Conservation (phyloP, 2,113 vertebrate species). For the Perca fluviatilis region DNA sequence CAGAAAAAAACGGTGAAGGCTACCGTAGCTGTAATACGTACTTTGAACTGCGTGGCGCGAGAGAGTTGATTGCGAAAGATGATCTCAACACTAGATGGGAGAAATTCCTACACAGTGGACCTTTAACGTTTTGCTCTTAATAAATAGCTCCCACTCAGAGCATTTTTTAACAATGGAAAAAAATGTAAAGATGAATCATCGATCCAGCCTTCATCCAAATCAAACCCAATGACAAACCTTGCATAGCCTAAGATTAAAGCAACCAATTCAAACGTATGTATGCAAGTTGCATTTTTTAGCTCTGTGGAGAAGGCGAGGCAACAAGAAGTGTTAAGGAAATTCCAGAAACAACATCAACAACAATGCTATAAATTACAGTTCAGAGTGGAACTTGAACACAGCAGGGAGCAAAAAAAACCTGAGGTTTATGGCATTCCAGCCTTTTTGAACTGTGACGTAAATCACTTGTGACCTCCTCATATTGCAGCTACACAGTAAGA, state of each 20-base stretch:
- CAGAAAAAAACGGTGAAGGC: no score
- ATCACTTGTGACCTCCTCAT: constrained; percentile 27
- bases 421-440: constrained; percentile 52
- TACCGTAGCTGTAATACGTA: no score
- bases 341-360: constrained; percentile 46
- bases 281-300: neutral
- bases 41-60: no score
- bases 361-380: constrained; percentile 40
- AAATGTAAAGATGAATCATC: neutral
- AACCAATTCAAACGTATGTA: neutral
- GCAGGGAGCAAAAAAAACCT: constrained; percentile 22
- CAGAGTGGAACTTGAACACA: constrained; percentile 4
- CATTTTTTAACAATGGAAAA: neutral
- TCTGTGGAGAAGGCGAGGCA: neutral
- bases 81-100: no score
- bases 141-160: neutral
- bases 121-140: neutral
- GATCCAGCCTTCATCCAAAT: neutral
- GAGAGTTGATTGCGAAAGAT: no score
- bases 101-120: no score
- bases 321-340: constrained; percentile 32
- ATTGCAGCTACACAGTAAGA: neutral
- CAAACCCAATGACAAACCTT: neutral
- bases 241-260: neutral
- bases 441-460: constrained; percentile 32